phyloP scores from a whole-genome alignment of 1,140 invertebrate species.

The Rhagoletis zephyria region DNA sequence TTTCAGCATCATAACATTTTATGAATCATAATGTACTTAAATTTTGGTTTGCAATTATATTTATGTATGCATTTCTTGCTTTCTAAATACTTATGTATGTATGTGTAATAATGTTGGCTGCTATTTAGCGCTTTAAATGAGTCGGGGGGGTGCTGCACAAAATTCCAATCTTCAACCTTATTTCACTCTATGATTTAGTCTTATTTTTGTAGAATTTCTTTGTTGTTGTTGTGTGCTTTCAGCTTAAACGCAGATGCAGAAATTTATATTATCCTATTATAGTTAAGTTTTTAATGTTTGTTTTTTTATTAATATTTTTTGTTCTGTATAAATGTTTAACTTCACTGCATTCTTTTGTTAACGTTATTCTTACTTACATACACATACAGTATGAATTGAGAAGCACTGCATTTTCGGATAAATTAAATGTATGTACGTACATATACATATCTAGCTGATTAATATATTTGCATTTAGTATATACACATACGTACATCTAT shows the following conservation, averaged over 20 bases:
- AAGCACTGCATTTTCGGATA: constrained; percentile 25
- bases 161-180: neutral
- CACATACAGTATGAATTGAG: constrained; percentile 31
- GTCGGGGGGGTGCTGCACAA: neutral
- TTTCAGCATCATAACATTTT: constrained; percentile 38
- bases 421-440: neutral
- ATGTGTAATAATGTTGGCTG: constrained; percentile 10
- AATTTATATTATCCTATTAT: neutral
- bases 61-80: neutral
- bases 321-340: neutral
- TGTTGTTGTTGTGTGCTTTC: too few relatives aligned
- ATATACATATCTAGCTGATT: neutral
- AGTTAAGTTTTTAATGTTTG: neutral
- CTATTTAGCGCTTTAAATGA: neutral
- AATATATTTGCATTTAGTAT: constrained; percentile 20
- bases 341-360: neutral
- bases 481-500: too few relatives aligned
- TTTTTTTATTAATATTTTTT: neutral
- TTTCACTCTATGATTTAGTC: neutral
- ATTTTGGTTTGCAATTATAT: neutral
- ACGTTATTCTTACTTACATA: constrained; percentile 12
- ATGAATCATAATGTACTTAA: neutral
- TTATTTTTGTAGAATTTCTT: neutral
- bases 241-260: too few relatives aligned
- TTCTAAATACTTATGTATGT: constrained; percentile 22